Evolutionary conservation across 2,888 invertebrate genomes (phyloP), one percentile per base, ranked within the genome.

Genomic region (Meganola albula): DNA sequence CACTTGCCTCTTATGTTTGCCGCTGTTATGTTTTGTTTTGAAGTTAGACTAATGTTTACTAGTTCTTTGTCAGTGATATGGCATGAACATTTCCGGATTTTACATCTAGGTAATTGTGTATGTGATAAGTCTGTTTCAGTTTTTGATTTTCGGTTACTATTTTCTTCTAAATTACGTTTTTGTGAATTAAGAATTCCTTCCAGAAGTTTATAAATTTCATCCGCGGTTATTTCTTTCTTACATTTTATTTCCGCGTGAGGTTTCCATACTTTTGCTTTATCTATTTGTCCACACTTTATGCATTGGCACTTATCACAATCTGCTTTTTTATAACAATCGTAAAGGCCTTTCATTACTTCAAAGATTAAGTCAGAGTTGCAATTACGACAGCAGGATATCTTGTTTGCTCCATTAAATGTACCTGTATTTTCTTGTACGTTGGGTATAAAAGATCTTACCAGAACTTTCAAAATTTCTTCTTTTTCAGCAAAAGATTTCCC

Each of bases 321-420:
- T 55, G 74, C 78, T 44, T 66, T 76, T 44, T 77, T 77, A 26
- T 78, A 78, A 39, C 78, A 78, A 27, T 78, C 77, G 34, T 78
- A 78, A 6, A 78, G 62, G 32, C 74, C 63, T 50, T 78, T 78
- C 78, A 78, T 76, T n/a, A 77, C 78, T 48, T 77, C 75, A 40
- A 77, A 78, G 72, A 78, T 75, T 4, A 73, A 74, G 45, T 78
- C 78, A n/a, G 78, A 76, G 46, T 78, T 75, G 44, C 51, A 47
- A 12, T 40, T 34, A 34, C 50, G 46, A 21, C 51, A 53, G 22
- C 51, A 77, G 22, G 48, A 56, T 23, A 27, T 74, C 54, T 20
- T 49, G 34, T 9, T 51, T 50, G 31, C 47, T 58, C 2, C 71
- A 39, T 44, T 77, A 72, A n/a, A n/a, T n/a, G n/a, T n/a, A n/a